Conservation (phyloP, 2,797 vertebrate species). For the Champsocephalus esox region DNA sequence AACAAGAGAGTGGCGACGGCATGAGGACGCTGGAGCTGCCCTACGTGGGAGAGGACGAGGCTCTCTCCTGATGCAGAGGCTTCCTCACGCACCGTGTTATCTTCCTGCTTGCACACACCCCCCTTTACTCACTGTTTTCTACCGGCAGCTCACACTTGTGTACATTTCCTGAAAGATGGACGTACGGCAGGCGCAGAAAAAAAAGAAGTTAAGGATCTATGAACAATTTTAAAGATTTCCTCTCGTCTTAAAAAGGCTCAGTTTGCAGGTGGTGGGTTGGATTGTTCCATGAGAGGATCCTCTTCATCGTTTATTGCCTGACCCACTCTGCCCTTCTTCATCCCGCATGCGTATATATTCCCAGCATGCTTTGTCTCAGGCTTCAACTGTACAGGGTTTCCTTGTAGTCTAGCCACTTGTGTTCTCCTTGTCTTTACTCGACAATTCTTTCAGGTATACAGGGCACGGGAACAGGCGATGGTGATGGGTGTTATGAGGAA, state of each 20-base stretch:
- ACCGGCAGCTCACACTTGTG: slow-evolving; percentile 32
- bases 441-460: slow-evolving; percentile 62
- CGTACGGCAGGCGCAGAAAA: slow-evolving; percentile 1
- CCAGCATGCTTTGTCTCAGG: slow-evolving; percentile 82
- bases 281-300: slow-evolving; percentile 32
- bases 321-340: slow-evolving; percentile 23
- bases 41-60: slow-evolving; percentile 90
- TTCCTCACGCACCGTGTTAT: slow-evolving; percentile 43
- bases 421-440: slow-evolving; percentile 61
- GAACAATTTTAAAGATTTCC: slow-evolving; percentile 43
- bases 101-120: slow-evolving; percentile 55
- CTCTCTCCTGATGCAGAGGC: slow-evolving; percentile 88
- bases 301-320: slow-evolving; percentile 12
- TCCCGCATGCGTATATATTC: slow-evolving; percentile 75
- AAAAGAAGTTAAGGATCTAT: slow-evolving; percentile 18
- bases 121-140: slow-evolving; percentile 61
- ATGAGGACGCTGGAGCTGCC: slow-evolving; percentile 86
- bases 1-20: slow-evolving; percentile 91
- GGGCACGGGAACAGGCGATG: slow-evolving; percentile 7
- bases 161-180: slow-evolving; percentile 41
- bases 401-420: slow-evolving; percentile 59
- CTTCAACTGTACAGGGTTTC: slow-evolving; percentile 71
- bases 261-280: slow-evolving; percentile 19
- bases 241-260: slow-evolving; percentile 26
- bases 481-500: slow-evolving; percentile 13